phyloP scores from a whole-genome alignment of 1,140 invertebrate genomes.

The Phortica variegata region DNA sequence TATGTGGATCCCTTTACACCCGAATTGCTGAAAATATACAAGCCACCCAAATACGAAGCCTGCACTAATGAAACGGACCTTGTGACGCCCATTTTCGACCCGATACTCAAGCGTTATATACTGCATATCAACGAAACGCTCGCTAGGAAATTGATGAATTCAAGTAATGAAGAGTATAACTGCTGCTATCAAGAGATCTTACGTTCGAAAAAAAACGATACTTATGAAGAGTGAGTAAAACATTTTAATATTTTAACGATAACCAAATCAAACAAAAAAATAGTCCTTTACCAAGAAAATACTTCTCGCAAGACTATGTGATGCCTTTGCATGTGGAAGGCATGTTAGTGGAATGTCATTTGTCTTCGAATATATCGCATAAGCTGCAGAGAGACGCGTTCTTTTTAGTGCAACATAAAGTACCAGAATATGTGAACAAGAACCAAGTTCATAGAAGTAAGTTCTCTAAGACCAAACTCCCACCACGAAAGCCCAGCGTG shows the following conservation, averaged over 20 bases:
- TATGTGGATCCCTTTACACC: constrained; percentile 24
- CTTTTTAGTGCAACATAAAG: constrained; percentile 19
- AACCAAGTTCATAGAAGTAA: no score
- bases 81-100: constrained; percentile 12
- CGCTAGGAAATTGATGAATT: constrained; percentile 6
- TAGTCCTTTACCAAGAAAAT: neutral
- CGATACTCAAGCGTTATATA: constrained; percentile 15
- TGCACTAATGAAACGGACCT: constrained; percentile 31
- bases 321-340: constrained; percentile 27
- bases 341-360: constrained; percentile 21
- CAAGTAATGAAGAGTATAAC: neutral
- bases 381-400: constrained; percentile 27
- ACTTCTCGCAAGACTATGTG: constrained; percentile 19
- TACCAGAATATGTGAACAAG: no score
- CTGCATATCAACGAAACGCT: constrained; percentile 20
- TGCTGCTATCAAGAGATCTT: constrained; percentile 27
- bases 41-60: constrained; percentile 17
- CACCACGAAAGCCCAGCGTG: constrained; percentile 22
- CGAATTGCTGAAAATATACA: constrained; percentile 18
- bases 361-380: neutral
- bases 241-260: neutral
- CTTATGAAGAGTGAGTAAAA: constrained; percentile 18
- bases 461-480: no score
- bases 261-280: neutral
- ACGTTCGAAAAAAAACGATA: constrained; percentile 11